Evolutionary conservation across 1,140 invertebrate species (phyloP), one percentile per base, ranked within the genome.

Genomic region (Eriosoma lanigerum): DNA sequence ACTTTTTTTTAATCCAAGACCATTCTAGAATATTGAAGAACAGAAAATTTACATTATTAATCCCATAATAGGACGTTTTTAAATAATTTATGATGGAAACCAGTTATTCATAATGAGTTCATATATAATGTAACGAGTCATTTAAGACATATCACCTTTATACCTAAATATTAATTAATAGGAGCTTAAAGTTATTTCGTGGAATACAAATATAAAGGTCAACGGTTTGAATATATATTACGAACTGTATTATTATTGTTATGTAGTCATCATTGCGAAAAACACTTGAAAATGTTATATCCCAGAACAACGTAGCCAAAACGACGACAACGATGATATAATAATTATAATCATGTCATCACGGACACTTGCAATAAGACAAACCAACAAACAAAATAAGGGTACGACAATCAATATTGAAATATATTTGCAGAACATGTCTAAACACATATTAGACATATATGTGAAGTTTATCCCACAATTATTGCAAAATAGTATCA

Each of bases 241-340:
- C 32, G n/a, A n/a, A n/a, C n/a, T n/a, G n/a, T n/a, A 38, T 38
- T 38, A 38, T 38, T 68, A 68, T 68, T 21, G 44, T 44, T 68
- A 48, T 17, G 15, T 44, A 68, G 13, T 68, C 66, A 68, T 21
- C 66, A n/a, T 38, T 68, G 64, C 64, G 66, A 24, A 68, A 68
- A 68, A 13, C 66, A 68, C 38, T 68, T 21, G 1, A 21, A 38
- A 68, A 21, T 21, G 38, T 44, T 46, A 68, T 26, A 21, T 68
- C 21, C 44, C 44, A 21, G 44, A 68, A 68, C 64, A 48, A 48
- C 44, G 44, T 38, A n/a, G n/a, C n/a, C 3, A 24, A 48, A 64
- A 64, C n/a, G 62, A 38, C 26, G 29, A 44, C 62, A 19, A 48
- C 21, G 38, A 24, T 12, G 21, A 48, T 3, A 46, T 15, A 6